Evolutionary conservation across 2,113 vertebrate genomes (phyloP).

Genomic region (Muntiacus reevesi): DNA sequence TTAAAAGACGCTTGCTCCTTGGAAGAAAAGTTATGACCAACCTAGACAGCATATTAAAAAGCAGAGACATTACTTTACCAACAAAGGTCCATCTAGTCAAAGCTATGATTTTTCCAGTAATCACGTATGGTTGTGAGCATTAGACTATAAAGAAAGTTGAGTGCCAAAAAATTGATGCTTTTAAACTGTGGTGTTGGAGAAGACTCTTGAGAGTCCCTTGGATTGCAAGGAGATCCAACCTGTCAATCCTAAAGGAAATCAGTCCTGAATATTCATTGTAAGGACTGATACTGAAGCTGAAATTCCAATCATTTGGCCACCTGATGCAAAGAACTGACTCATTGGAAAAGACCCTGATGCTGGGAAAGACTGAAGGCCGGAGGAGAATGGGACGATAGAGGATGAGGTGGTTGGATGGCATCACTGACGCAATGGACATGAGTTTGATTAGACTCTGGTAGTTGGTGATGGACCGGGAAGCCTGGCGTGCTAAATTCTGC

Average conservation of each 20-base stretch:
- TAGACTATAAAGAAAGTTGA: neutral
- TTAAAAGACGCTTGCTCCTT: neutral
- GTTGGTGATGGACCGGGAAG: neutral
- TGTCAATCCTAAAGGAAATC: neutral
- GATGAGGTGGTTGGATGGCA: neutral
- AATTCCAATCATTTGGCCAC: neutral
- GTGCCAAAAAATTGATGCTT: neutral
- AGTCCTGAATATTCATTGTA: neutral
- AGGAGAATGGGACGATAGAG: neutral
- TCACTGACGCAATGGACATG: accelerated
- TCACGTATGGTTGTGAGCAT: neutral
- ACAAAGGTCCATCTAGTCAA: neutral
- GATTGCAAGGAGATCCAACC: neutral
- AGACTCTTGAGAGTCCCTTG: neutral
- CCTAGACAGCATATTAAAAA: neutral
- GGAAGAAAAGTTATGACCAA: neutral
- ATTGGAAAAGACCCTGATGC: neutral
- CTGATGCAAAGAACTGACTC: neutral
- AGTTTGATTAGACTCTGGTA: neutral
- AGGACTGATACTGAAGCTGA: neutral
- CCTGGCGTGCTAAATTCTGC: neutral
- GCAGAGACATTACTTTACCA: neutral
- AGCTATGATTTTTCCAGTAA: neutral
- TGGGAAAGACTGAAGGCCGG: neutral
- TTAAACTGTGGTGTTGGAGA: neutral